phyloP scores from a whole-genome alignment of 2,113 vertebrate species.

The Paralichthys olivaceus region DNA sequence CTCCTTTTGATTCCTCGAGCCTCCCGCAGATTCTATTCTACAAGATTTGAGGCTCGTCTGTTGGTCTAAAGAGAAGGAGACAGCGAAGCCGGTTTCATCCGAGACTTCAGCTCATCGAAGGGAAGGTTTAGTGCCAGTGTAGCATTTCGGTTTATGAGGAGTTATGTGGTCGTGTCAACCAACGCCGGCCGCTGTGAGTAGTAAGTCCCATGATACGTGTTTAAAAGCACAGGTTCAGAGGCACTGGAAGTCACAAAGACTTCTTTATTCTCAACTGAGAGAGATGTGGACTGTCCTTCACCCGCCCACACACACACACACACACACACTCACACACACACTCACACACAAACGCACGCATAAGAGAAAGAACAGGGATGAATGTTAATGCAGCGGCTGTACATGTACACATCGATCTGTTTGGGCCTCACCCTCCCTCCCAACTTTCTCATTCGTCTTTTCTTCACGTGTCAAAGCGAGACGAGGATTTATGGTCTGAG shows the following conservation, averaged over 20 bases:
- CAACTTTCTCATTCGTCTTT: conserved; percentile 13
- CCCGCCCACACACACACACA: conserved; percentile 55
- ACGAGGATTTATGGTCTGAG: conserved; percentile 41
- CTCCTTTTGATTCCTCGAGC: conserved; percentile 8
- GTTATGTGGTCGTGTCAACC: background rate
- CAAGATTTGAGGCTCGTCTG: conserved; percentile 21
- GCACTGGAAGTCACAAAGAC: conserved; percentile 60
- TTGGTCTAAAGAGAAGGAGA: background rate
- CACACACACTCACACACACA: conserved; percentile 42
- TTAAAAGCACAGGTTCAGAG: conserved; percentile 51
- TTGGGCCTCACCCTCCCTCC: background rate
- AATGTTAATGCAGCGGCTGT: conserved; percentile 42
- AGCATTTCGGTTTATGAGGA: background rate
- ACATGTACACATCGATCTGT: conserved; percentile 32
- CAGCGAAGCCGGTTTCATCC: background rate
- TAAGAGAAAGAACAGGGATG: conserved; percentile 41
- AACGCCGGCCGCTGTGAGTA: conserved; percentile 2
- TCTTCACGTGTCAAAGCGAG: conserved; percentile 10
- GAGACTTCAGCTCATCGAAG: background rate
- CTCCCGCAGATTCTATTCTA: conserved; percentile 15
- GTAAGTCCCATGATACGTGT: conserved; percentile 43
- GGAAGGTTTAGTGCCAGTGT: background rate
- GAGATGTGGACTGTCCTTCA: conserved; percentile 58
- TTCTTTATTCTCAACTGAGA: conserved; percentile 66
- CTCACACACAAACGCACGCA: conserved; percentile 29